Evolutionary conservation across 2,797 vertebrate genomes (phyloP).

Genomic region (Dicrostonyx torquatus): DNA sequence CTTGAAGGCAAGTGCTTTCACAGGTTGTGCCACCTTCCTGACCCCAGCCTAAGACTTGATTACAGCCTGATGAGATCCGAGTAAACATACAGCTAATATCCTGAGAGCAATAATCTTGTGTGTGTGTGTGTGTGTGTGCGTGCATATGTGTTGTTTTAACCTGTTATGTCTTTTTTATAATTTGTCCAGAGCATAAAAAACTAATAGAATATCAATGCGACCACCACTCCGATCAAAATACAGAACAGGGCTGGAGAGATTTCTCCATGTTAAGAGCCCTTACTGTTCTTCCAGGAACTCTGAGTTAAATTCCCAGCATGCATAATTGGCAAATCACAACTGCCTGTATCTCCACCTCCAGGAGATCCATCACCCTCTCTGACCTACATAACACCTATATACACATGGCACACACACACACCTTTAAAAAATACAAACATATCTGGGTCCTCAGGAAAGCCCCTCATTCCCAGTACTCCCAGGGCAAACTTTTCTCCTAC

Average conservation of each 20-base stretch:
- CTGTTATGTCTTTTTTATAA: not conserved
- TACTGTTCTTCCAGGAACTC: not conserved
- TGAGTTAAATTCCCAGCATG: not conserved
- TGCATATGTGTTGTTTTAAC: not conserved
- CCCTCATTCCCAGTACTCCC: not conserved
- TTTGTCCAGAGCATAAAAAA: constrained; percentile 25
- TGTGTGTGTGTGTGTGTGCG: not conserved
- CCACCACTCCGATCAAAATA: not conserved
- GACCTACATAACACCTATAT: not conserved
- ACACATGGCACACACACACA: not conserved
- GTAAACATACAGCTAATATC: not conserved
- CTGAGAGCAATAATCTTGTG: not conserved
- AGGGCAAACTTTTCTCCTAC: not conserved
- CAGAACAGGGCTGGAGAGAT: not conserved
- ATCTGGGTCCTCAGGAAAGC: not conserved
- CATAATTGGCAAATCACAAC: not conserved
- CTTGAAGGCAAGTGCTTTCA: not conserved
- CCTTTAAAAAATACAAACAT: not conserved
- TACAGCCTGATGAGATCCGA: not conserved
- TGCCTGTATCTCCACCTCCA: not conserved
- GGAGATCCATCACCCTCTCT: not conserved
- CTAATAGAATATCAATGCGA: not conserved
- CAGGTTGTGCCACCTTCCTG: not conserved
- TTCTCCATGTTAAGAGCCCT: not conserved
- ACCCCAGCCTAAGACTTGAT: not conserved